Percentiles rank a stretch among this genome's conserved stretches.
Conservation (phyloP, 2,888 invertebrate genomes). For the Apotomis turbidana region DNA sequence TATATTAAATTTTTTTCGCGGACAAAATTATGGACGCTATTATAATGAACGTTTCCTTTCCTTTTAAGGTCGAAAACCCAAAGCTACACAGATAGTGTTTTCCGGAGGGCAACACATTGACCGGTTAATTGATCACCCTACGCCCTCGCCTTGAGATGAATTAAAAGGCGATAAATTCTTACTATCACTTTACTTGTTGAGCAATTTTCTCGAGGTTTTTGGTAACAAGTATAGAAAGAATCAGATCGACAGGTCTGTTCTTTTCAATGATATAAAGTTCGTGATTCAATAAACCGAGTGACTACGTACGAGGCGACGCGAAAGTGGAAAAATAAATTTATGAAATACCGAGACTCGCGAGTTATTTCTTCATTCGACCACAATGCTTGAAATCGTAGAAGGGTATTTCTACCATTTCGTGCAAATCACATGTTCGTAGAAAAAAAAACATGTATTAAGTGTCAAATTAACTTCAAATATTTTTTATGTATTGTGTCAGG, state of each 20-base stretch:
- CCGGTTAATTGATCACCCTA: conserved; percentile 41
- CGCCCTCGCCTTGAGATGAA: conserved; percentile 41
- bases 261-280: not conserved
- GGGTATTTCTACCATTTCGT: no score
- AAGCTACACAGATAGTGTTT: conserved; percentile 29
- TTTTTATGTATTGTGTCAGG: no score
- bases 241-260: not conserved
- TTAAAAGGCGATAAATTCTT: conserved; percentile 39
- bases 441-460: no score
- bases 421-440: no score
- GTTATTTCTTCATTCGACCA: no score
- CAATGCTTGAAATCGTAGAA: no score
- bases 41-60: conserved; percentile 10
- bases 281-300: no score
- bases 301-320: no score
- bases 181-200: conserved; percentile 36
- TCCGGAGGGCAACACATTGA: conserved; percentile 38
- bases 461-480: no score
- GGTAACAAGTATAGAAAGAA: conserved; percentile 11
- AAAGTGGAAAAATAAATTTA: no score
- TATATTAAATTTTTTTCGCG: no score
- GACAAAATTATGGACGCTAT: not conserved
- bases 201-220: conserved; percentile 32
- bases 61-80: not conserved
- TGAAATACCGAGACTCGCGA: no score